Evolutionary conservation across 2,797 vertebrate genomes (phyloP).

Genomic region (Syncerus caffer): DNA sequence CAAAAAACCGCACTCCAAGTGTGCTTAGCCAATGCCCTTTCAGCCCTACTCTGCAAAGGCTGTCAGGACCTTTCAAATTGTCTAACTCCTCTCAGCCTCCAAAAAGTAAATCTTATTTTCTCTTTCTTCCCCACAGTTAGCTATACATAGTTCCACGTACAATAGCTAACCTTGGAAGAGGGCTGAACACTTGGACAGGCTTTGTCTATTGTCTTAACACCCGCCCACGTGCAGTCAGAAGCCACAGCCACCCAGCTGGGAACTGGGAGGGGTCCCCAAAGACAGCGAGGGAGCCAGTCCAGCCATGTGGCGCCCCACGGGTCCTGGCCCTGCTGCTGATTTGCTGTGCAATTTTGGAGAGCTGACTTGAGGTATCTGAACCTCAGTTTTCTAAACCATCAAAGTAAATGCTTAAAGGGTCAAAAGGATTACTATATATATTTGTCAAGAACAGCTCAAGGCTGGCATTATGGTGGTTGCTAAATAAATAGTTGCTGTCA

Average conservation of each 20-base stretch:
- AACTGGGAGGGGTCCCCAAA: neutral
- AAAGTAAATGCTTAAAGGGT: neutral
- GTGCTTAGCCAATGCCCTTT: slow-evolving; percentile 25
- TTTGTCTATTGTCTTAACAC: slow-evolving; percentile 30
- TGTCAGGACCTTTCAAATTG: neutral
- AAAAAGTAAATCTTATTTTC: slow-evolving; percentile 60
- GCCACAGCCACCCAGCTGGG: neutral
- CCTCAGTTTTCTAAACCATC: neutral
- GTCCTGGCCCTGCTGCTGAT: neutral
- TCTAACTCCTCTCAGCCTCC: neutral
- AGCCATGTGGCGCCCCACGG: neutral
- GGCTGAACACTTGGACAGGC: neutral
- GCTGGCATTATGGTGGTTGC: neutral
- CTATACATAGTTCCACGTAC: slow-evolving; percentile 49
- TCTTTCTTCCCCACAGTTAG: neutral
- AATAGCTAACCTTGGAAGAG: slow-evolving; percentile 49
- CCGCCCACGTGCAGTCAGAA: neutral
- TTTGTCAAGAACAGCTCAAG: neutral
- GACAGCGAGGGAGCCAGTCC: neutral
- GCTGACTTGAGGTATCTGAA: neutral
- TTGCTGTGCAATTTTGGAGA: neutral
- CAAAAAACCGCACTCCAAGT: slow-evolving; percentile 40
- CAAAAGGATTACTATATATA: neutral
- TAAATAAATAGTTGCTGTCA: neutral
- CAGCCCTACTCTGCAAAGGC: neutral